Base-by-base conservation (phyloP, 2,797 vertebrate species). In the Galaxias olidus region DNA sequence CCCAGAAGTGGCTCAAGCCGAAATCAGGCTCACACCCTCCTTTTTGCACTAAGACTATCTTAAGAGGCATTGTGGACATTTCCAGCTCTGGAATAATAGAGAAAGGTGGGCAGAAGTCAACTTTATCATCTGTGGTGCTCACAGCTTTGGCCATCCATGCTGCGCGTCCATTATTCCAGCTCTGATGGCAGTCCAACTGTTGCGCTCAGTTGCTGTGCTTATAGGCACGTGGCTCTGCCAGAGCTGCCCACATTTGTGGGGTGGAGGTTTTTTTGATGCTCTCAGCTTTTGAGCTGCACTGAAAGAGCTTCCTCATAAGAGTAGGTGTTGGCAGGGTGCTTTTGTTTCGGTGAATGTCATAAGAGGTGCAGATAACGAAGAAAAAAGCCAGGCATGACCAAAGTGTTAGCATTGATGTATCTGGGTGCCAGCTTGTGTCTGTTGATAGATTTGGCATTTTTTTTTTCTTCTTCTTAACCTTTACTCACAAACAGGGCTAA, bases 1-100 rank as follows among this genome's bases (percentile, higher is more conserved):
- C 91, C 90, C 91, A 83, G 89, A 88, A 92, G 91, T 93, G 89
- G 89, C 90, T 91, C 89, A 92, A 90, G 85, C 91, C 87, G 80
- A 76, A 80, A 76, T 68, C 61, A 85, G 88, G 6, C 2, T 30
- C 88, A 89, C 89, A 88, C 85, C 89, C 90, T 90, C 88, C 88
- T 89, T 88, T 91, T 82, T 88, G 80, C 86, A 86, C 81, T 81
- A 87, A 88, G 86, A 90, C 88, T 88, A 6, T 30, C 30, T n/a
- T 77, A 68, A 79, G 80, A 85, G 80, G 84, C 76, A 87, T 89
- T 90, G 86, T 92, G 90, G 90, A 91, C 91, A 87, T 86, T 87
- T 86, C 86, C 74, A 14, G 52, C 79, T 85, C 70, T 75, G 77
- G 75, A 85, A 89, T 85, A 82, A 81, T 74, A 75, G 54, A 72